These are phyloP conservation scores for Scarus forsteni DNA, from an alignment of 2,797 vertebrate genomes.

Conservation along the genomic window DNA sequence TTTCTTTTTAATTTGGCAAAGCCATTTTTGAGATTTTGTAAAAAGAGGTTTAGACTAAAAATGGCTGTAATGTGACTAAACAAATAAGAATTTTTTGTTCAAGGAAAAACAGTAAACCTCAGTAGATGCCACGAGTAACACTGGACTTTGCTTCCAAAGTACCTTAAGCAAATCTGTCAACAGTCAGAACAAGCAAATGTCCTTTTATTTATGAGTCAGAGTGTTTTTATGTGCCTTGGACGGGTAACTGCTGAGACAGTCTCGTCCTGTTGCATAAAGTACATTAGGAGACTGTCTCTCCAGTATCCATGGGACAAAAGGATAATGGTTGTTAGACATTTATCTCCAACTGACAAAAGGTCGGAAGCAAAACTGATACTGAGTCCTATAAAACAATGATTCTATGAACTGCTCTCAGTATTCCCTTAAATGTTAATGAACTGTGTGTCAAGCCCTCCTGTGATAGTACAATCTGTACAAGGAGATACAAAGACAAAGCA, in stretches of 20 bases:
- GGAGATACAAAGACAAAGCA: slow-evolving; percentile 30
- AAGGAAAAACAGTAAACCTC: too few species aligned
- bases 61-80: too few species aligned
- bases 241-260: slow-evolving; percentile 9
- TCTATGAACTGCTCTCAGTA: slow-evolving; percentile 7
- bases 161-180: slow-evolving; percentile 9
- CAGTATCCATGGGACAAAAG: slow-evolving; percentile 28
- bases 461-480: slow-evolving; percentile 28
- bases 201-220: slow-evolving; percentile 6
- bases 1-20: too few species aligned
- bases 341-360: slow-evolving; percentile 47
- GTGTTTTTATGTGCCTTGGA: slow-evolving; percentile 13
- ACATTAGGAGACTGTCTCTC: slow-evolving; percentile 1
- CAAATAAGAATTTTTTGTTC: too few species aligned
- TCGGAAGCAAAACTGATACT: slow-evolving; percentile 53
- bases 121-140: too few species aligned
- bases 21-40: too few species aligned
- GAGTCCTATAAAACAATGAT: slow-evolving; percentile 36
- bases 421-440: slow-evolving; percentile 44
- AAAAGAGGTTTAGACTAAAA: too few species aligned
- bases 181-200: neutral
- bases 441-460: slow-evolving; percentile 3
- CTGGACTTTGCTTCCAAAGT: neutral
- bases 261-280: slow-evolving; percentile 50
- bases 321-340: slow-evolving; percentile 46